phyloP scores from a whole-genome alignment of 2,888 invertebrate species.

The Myopa tessellatipennis region DNA sequence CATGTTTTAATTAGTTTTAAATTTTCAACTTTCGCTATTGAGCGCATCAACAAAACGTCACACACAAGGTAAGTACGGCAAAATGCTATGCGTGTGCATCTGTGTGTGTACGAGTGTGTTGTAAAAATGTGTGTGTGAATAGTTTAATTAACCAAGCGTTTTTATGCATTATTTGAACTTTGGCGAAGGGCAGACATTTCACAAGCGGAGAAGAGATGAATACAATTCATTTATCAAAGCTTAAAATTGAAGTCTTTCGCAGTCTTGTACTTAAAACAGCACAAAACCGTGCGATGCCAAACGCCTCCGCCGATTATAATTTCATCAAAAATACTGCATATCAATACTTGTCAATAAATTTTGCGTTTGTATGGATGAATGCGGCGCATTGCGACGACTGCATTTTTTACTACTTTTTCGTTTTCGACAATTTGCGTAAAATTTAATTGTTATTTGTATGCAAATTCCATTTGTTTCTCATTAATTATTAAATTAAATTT shows the following conservation, averaged over 20 bases:
- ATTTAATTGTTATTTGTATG: conserved; percentile 41
- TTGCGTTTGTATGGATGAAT: conserved; percentile 54
- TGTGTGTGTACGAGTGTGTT: conserved; percentile 13
- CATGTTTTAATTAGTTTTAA: conserved; percentile 24
- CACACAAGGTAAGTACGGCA: conserved; percentile 3
- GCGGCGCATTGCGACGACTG: conserved; percentile 50
- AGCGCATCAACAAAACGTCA: conserved; percentile 21
- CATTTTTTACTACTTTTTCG: conserved; percentile 39
- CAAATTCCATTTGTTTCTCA: conserved; percentile 49
- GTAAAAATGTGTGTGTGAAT: conserved; percentile 28
- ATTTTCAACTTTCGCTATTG: conserved; percentile 21
- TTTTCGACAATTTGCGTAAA: conserved; percentile 30
- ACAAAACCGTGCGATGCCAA: neutral
- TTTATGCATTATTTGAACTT: conserved; percentile 32
- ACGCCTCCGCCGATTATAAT: neutral
- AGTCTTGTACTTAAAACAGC: neutral
- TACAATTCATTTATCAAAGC: neutral
- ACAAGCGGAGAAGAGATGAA: neutral
- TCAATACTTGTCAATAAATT: conserved; percentile 29
- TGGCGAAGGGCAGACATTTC: conserved; percentile 14
- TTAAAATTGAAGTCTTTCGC: neutral
- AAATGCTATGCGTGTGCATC: neutral
- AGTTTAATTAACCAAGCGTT: conserved; percentile 26
- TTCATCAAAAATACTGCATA: conserved; percentile 31
- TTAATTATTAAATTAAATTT: conserved; percentile 49